Percentiles rank a stretch among this genome's conserved stretches.
phyloP scores from a whole-genome alignment of 1,140 invertebrate genomes.

The Bombus turneri region DNA sequence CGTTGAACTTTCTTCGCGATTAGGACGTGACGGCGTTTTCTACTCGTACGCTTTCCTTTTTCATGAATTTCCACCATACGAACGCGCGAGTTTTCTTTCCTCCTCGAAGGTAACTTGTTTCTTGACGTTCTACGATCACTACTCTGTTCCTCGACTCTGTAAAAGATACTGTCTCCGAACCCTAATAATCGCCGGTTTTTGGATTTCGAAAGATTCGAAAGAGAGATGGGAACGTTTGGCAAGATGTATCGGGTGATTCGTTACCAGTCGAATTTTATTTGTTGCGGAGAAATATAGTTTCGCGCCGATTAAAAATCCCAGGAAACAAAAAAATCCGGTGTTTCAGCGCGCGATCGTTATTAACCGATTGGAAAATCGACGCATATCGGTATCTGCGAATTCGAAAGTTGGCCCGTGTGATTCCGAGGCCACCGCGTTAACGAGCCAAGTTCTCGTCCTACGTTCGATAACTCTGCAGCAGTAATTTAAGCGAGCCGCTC shows the following conservation, averaged over 20 bases:
- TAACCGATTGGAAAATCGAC: neutral
- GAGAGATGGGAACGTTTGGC: neutral
- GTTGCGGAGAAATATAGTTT: neutral
- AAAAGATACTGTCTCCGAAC: too few relatives aligned
- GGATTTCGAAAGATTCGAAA: neutral
- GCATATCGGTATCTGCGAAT: neutral
- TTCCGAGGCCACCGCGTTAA: neutral
- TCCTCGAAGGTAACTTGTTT: too few relatives aligned
- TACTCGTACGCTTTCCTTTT: too few relatives aligned
- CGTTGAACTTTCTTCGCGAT: too few relatives aligned
- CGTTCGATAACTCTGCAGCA: neutral
- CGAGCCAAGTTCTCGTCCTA: constrained; percentile 9
- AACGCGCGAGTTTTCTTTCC: too few relatives aligned
- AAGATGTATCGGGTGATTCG: neutral
- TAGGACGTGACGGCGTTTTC: too few relatives aligned
- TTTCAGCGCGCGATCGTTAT: neutral
- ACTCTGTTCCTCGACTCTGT: too few relatives aligned
- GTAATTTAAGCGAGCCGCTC: constrained; percentile 4
- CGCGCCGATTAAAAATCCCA: neutral
- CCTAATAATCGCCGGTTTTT: too few relatives aligned
- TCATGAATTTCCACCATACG: too few relatives aligned
- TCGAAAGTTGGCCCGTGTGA: neutral
- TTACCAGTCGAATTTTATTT: neutral
- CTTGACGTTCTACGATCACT: too few relatives aligned
- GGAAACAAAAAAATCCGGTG: neutral